These are phyloP conservation scores for Apodemus agrarius DNA, from an alignment of 2,797 vertebrate genomes.

Conservation along the genomic window DNA sequence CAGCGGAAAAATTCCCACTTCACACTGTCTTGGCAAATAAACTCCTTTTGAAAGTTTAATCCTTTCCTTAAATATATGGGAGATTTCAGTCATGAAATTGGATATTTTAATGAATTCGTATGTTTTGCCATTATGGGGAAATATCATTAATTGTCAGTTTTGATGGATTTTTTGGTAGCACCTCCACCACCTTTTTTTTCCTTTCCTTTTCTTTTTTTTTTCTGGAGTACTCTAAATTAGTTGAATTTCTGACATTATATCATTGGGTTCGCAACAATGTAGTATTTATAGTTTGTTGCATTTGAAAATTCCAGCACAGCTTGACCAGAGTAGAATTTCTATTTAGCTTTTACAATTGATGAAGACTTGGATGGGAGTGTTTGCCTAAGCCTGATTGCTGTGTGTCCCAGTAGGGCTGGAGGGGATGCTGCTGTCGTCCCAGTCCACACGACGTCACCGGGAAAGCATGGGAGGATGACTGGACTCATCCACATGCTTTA, in stretches of 20 bases:
- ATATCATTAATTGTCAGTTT: background rate
- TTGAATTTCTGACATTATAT: background rate
- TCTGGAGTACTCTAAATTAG: background rate
- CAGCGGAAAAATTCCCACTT: background rate
- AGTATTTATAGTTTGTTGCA: background rate
- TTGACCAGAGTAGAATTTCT: background rate
- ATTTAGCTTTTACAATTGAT: background rate
- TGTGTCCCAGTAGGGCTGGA: background rate
- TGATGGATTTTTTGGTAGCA: background rate
- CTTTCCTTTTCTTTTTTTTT: background rate
- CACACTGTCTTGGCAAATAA: background rate
- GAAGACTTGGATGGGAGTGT: background rate
- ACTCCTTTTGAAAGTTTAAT: background rate
- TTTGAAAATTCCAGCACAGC: background rate
- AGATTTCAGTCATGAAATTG: background rate
- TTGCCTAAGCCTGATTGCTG: background rate
- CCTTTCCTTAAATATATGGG: background rate
- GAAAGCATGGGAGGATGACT: background rate
- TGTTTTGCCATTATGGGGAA: background rate
- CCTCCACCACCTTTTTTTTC: background rate
- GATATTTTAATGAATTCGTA: background rate
- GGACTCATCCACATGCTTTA: background rate
- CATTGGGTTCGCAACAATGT: background rate
- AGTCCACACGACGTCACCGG: background rate
- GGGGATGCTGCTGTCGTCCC: background rate